A percentile compares a stretch with the other conserved stretches of the same genome.
phyloP scores from a whole-genome alignment of 1,140 invertebrate genomes.

The Zaprionus tsacasi region DNA sequence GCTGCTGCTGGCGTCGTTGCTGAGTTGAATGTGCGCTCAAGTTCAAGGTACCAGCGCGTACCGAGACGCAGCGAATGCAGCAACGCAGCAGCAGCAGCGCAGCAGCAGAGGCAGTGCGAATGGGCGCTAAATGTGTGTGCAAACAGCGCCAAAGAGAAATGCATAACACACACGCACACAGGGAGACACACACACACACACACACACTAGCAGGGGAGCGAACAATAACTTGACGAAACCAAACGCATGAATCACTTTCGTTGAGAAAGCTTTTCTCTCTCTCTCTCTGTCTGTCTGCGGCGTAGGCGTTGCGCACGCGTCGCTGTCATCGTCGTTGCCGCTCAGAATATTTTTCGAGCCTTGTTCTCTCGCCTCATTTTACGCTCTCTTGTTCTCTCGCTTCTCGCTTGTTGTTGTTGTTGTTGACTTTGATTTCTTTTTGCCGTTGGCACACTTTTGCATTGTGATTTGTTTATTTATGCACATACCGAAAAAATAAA shows the following conservation, averaged over 20 bases:
- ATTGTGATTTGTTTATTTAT: slow-evolving; percentile 23
- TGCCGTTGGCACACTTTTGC: slow-evolving; percentile 66
- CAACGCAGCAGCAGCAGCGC: slow-evolving; percentile 23
- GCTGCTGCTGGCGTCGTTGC: not conserved
- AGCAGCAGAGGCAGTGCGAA: slow-evolving; percentile 23
- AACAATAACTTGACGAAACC: slow-evolving; percentile 19
- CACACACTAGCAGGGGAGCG: not conserved
- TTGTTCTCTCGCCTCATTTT: slow-evolving; percentile 35
- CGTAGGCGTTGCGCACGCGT: slow-evolving; percentile 12
- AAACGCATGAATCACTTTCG: slow-evolving; percentile 70
- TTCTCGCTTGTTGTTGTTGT: slow-evolving; percentile 11
- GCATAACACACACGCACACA: slow-evolving; percentile 48
- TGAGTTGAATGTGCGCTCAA: slow-evolving; percentile 77
- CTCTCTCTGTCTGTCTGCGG: not conserved
- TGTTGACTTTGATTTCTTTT: slow-evolving; percentile 73
- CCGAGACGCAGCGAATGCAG: not conserved
- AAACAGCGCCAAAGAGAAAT: slow-evolving; percentile 71
- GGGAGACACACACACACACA: not conserved
- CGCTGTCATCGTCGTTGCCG: not conserved
- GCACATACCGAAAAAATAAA: not conserved
- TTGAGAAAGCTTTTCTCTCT: slow-evolving; percentile 71
- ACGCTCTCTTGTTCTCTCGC: too few species aligned
- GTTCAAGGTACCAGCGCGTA: slow-evolving; percentile 68
- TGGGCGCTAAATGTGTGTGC: slow-evolving; percentile 49
- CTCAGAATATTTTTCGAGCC: slow-evolving; percentile 44